Evolutionary conservation across 2,888 invertebrate genomes (phyloP).

Genomic region (Gisinianus flammeolus): DNA sequence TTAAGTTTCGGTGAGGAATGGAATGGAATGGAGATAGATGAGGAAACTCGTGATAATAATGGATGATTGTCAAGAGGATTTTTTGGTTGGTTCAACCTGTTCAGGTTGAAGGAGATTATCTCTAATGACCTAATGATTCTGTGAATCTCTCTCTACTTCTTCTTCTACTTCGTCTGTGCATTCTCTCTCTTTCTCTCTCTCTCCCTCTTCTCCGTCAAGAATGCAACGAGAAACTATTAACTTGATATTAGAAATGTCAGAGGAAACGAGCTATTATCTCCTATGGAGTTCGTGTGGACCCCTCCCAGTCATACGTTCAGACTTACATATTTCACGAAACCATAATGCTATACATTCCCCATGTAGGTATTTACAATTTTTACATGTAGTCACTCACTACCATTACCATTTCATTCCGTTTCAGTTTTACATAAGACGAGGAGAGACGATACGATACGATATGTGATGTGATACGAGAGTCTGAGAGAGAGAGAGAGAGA

Average conservation of each 20-base stretch:
- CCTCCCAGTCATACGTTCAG: constrained; percentile 49
- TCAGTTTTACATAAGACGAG: too few relatives aligned
- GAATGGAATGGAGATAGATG: constrained; percentile 3
- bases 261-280: constrained; percentile 55
- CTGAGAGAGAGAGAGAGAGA: too few relatives aligned
- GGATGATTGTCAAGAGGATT: constrained; percentile 18
- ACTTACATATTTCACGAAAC: neutral
- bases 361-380: neutral
- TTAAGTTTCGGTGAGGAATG: neutral
- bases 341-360: constrained; percentile 10
- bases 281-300: constrained; percentile 54
- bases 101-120: constrained; percentile 46
- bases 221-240: constrained; percentile 54
- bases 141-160: constrained; percentile 41
- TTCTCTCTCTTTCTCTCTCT: constrained; percentile 21
- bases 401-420: too few relatives aligned
- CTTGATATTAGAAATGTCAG: constrained; percentile 50
- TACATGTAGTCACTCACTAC: too few relatives aligned
- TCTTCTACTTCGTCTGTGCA: constrained; percentile 20
- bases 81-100: constrained; percentile 34
- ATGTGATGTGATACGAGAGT: too few relatives aligned
- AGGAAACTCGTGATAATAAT: constrained; percentile 24
- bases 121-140: constrained; percentile 53
- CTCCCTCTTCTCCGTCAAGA: constrained; percentile 41
- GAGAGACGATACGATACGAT: too few relatives aligned